A percentile compares a stretch with the other conserved stretches of the same genome.
Evolutionary conservation across 2,888 invertebrate species (phyloP).

Genomic region (Phragmatobia fuliginosa): DNA sequence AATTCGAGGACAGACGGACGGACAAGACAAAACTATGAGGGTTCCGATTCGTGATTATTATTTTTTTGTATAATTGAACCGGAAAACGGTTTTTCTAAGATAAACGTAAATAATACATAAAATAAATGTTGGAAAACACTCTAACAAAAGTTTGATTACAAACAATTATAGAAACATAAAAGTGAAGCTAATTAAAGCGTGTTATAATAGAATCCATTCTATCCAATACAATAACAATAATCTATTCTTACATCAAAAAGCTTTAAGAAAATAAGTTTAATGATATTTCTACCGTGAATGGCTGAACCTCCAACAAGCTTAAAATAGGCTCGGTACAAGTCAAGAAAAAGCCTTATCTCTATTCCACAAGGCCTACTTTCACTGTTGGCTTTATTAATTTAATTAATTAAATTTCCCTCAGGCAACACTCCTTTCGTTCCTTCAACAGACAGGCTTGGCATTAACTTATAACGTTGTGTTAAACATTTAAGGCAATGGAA

Average conservation of each 20-base stretch:
- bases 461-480: constrained; percentile 40
- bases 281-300: constrained; percentile 11
- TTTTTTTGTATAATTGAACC: too few species aligned
- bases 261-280: neutral
- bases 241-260: neutral
- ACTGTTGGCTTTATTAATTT: constrained; percentile 40
- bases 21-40: too few species aligned
- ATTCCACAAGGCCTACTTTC: constrained; percentile 24
- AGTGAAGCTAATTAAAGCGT: too few species aligned
- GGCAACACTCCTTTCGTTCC: constrained; percentile 41
- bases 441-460: constrained; percentile 30
- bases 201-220: neutral
- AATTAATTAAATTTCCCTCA: constrained; percentile 54
- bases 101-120: too few species aligned
- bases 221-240: neutral
- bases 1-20: too few species aligned
- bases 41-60: too few species aligned
- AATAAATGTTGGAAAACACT: too few species aligned
- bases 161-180: too few species aligned
- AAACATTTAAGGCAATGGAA: constrained; percentile 27
- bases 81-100: too few species aligned
- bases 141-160: too few species aligned
- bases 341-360: constrained; percentile 28
- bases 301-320: constrained; percentile 5
- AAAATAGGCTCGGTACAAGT: constrained; percentile 1